Evolutionary conservation across 2,797 vertebrate genomes (phyloP), one percentile per base, ranked within the genome.

Genomic region (Petrocephalus sullivani): DNA sequence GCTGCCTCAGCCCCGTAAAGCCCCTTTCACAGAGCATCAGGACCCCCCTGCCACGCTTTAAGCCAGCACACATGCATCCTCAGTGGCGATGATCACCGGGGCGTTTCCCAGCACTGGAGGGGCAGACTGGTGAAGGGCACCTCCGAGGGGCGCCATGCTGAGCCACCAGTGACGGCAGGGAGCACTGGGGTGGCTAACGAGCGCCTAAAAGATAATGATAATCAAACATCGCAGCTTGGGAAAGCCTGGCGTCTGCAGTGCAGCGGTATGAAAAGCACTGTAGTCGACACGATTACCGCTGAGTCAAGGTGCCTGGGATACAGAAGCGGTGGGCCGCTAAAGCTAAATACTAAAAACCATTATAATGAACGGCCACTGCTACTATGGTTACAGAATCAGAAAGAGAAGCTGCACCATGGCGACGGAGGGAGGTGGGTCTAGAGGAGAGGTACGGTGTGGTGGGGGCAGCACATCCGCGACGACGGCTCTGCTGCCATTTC

Each of bases 371-470:
- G 71, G 61, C 14, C 37, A 46, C 16, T 10, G 37, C 71, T 46
- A 46, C 71, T 16, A 78, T 46, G 71, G 71, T 78, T 78, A 78
- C 71, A 10, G 12, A 78, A 37, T 6, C 71, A 78, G 33, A 78
- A 78, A 41, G 56, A 86, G 84, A 46, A 19, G 57, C 91, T 91
- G 88, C 84, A 81, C 91, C 91, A 88, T 89, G 71, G 41, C 28
- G 37, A 19, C 16, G 28, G 28, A 75, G 67, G 1, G 67, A 41
- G 67, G 6, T 19, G 61, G 10, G 61, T 12, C 61, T 67, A 8
- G 23, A 1, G 61, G 12, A 33, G 23, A 67, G 23, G 3, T 1
- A n/a, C 23, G 61, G 61, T 14, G 23, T 14, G 23, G 3, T 1
- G 61, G 19, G 56, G 16, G 4, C 41, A 46, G 56, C 53, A 54